Percentiles rank a stretch among this genome's conserved stretches.
Evolutionary conservation across 2,113 vertebrate species (phyloP).

Genomic region (Pheucticus melanocephalus): DNA sequence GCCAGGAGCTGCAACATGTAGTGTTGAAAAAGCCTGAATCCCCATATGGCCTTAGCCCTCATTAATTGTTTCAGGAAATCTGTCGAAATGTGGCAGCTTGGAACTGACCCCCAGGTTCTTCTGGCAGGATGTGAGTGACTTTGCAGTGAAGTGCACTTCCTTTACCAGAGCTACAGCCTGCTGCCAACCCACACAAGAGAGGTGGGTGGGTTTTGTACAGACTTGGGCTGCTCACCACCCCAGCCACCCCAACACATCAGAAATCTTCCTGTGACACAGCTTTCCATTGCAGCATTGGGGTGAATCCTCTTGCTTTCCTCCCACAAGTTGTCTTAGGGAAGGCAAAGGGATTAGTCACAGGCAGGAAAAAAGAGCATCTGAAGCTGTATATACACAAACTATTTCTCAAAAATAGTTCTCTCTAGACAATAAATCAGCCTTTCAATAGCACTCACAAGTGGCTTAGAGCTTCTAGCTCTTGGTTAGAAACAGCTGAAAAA

Average conservation of each 20-base stretch:
- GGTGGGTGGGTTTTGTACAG: not conserved
- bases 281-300: not conserved
- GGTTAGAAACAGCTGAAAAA: not conserved
- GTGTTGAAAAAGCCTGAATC: not conserved
- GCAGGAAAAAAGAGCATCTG: constrained; percentile 13
- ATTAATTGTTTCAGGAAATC: not conserved
- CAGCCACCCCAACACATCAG: not conserved
- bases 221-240: not conserved
- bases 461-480: not conserved
- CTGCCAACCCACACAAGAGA: not conserved
- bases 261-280: not conserved
- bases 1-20: not conserved
- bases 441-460: not conserved
- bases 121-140: not conserved
- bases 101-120: not conserved
- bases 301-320: constrained; percentile 13
- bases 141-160: not conserved
- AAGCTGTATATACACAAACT: constrained; percentile 4
- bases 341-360: constrained; percentile 40
- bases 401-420: constrained; percentile 15
- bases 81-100: not conserved
- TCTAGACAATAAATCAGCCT: not conserved
- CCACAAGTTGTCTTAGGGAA: constrained; percentile 23
- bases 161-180: not conserved
- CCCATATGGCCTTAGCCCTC: not conserved